phyloP scores from a whole-genome alignment of 2,797 vertebrate genomes.

The Mallotus villosus region DNA sequence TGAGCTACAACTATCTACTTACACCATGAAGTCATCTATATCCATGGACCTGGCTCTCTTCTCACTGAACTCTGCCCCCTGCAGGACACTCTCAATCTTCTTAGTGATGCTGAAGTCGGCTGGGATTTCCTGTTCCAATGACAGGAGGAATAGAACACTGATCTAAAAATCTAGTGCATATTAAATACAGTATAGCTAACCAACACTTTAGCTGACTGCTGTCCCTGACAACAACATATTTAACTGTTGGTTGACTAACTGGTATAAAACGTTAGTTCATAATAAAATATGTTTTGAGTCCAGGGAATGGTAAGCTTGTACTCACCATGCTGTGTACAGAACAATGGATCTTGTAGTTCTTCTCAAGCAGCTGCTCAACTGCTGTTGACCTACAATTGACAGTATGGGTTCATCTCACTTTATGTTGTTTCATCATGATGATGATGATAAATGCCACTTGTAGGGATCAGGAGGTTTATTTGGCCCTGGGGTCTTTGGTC shows the following conservation, averaged over 20 bases:
- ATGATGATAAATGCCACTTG: background rate
- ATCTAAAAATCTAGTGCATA: background rate
- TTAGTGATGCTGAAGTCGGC: constrained; percentile 88
- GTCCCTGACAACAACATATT: background rate
- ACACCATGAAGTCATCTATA: constrained; percentile 98
- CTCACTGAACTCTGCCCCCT: constrained; percentile 82
- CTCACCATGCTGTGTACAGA: constrained; percentile 89
- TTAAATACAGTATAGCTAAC: background rate
- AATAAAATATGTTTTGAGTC: background rate
- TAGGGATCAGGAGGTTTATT: background rate
- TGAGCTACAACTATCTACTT: constrained; percentile 49
- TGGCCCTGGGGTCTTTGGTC: background rate
- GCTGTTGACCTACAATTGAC: constrained; percentile 79
- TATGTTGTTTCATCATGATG: fast-evolving
- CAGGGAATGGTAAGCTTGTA: constrained; percentile 15
- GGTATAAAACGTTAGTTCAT: background rate
- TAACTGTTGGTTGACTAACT: no score
- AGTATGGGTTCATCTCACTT: background rate
- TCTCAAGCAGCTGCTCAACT: constrained; percentile 92
- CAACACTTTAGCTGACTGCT: background rate
- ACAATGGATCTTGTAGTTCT: constrained; percentile 97
- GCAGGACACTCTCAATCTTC: constrained; percentile 86
- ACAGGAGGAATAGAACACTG: background rate
- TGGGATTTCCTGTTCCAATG: constrained; percentile 79
- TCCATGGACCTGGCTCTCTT: constrained; percentile 95